Base-by-base conservation (phyloP, 2,113 vertebrate genomes). In the Philantomba maxwellii region DNA sequence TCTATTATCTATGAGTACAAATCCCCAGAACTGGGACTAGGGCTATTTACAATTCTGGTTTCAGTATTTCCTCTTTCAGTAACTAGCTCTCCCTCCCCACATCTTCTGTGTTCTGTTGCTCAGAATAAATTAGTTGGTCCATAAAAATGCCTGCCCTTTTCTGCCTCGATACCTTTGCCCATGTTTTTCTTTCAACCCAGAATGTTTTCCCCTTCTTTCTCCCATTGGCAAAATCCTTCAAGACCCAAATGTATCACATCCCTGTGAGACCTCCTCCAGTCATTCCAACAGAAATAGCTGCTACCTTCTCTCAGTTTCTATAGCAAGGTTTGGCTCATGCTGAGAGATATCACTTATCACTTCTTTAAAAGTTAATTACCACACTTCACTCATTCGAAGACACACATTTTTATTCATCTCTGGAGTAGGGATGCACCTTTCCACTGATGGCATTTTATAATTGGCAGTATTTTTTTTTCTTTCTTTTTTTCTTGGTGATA, bases 281-380 rank as follows among this genome's bases (percentile, higher is more conserved):
- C 58, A 78, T 80, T 88, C 84, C 90, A 53, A 77, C 51, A 96
- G 80, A 95, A 95, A 57, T 93, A 95, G 96, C 47, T 55, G 43
- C 33, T 85, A 73, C 85, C 81, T 94, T 89, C 70, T 88, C 93
- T 95, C 87, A 96, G 92, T 88, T 94, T 81, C 64, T 47, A 25
- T 89, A 36, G 62, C 84, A 57, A 95, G 89, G 70, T 82, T 90
- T 77, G 55, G 88, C 78, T 95, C 95, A 47, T 45, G 92, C 88
- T 80, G 90, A 90, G 81, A 93, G 82, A 89, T 91, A 96, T 83
- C 88, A 89, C 85, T 97, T 97, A 96, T 89, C 96, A 93, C 85
- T 90, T 96, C 89, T 95, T 97, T 94, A 96, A 92, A 96, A 96
- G 89, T 97, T 96, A 95, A 96, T 97, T 96, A 96, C 85, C 85